Evolutionary conservation across 2,113 vertebrate species (phyloP).

Genomic region (Calyptommatus sinebrachiatus): DNA sequence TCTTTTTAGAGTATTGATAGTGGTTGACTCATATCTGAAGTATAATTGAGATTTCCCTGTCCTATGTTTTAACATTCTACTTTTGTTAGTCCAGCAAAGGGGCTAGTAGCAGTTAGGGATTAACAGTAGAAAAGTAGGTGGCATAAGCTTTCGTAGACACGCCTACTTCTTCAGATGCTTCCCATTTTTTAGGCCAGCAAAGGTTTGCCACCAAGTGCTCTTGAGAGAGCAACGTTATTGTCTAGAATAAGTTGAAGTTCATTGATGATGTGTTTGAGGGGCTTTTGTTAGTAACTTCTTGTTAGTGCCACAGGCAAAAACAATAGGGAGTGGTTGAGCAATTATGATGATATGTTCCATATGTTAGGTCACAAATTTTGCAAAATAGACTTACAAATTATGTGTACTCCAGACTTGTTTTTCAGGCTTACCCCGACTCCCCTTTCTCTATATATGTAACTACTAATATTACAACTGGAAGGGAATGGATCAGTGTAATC

Average conservation of each 20-base stretch:
- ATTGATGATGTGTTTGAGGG: too few relatives aligned
- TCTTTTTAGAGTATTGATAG: background rate
- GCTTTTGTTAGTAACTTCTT: background rate
- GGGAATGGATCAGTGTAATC: background rate
- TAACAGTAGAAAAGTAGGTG: too few relatives aligned
- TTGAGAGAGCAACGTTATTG: too few relatives aligned
- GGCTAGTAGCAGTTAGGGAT: too few relatives aligned
- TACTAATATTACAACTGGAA: background rate
- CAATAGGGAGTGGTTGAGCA: background rate
- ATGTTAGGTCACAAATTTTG: background rate
- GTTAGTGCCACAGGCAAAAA: background rate
- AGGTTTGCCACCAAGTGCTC: too few relatives aligned
- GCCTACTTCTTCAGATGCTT: too few relatives aligned
- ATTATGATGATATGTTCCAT: too few relatives aligned
- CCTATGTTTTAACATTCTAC: background rate
- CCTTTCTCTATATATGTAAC: background rate
- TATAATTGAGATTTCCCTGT: background rate
- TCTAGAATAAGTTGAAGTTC: too few relatives aligned
- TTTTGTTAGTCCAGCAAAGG: too few relatives aligned
- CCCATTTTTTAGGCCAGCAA: too few relatives aligned
- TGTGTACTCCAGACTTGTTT: background rate
- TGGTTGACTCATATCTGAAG: background rate
- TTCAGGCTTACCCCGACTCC: background rate
- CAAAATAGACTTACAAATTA: background rate
- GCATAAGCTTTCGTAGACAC: too few relatives aligned